Evolutionary conservation across 2,888 invertebrate genomes (phyloP).

Genomic region (Idaea aversata): DNA sequence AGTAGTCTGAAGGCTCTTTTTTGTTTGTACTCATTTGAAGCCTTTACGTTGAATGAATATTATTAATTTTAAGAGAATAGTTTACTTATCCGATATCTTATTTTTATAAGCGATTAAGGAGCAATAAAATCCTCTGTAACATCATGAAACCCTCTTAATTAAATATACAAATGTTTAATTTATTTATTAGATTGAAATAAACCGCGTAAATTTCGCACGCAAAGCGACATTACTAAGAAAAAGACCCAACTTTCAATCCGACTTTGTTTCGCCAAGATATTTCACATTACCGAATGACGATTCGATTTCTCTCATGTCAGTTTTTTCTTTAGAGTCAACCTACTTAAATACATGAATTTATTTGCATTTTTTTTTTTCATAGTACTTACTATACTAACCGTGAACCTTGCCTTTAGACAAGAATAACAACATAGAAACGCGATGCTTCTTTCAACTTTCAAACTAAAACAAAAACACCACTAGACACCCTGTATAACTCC

Average conservation of each 20-base stretch:
- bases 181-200: neutral
- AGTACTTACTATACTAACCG: slow-evolving; percentile 35
- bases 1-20: neutral
- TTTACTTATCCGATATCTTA: neutral
- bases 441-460: slow-evolving; percentile 44
- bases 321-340: slow-evolving; percentile 2
- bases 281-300: neutral
- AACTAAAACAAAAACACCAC: slow-evolving; percentile 27
- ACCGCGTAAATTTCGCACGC: neutral
- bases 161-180: neutral
- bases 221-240: slow-evolving; percentile 10
- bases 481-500: slow-evolving; percentile 56
- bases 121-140: neutral
- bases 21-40: neutral
- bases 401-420: slow-evolving; percentile 40
- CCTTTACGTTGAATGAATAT: neutral
- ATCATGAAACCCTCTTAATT: neutral
- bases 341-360: slow-evolving; percentile 29
- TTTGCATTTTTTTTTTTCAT: slow-evolving; percentile 26
- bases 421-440: slow-evolving; percentile 37
- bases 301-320: neutral
- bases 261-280: neutral
- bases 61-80: neutral
- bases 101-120: neutral
- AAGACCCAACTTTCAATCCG: neutral